phyloP scores from a whole-genome alignment of 2,113 vertebrate genomes.

The Pseudorasbora parva region DNA sequence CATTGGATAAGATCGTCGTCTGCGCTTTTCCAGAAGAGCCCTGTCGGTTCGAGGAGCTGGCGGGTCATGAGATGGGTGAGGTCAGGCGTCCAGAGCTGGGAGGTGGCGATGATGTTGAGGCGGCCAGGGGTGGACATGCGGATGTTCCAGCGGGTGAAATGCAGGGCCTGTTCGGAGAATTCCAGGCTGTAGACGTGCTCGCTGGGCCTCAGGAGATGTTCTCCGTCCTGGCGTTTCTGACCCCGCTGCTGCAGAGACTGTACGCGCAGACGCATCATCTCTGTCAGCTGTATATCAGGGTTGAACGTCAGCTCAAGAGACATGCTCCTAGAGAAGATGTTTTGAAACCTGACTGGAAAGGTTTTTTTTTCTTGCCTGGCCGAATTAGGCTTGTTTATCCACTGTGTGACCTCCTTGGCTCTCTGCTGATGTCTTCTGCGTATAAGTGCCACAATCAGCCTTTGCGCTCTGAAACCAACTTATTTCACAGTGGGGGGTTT shows the following conservation, averaged over 20 bases:
- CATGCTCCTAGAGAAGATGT: neutral
- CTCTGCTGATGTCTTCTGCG: neutral
- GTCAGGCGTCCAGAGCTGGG: slow-evolving; percentile 92
- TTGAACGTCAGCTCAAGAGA: slow-evolving; percentile 73
- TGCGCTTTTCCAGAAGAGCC: slow-evolving; percentile 85
- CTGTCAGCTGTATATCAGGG: slow-evolving; percentile 79
- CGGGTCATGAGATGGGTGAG: slow-evolving; percentile 92
- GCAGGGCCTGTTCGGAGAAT: slow-evolving; percentile 79
- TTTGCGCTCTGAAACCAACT: slow-evolving; percentile 13
- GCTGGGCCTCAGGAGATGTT: slow-evolving; percentile 81
- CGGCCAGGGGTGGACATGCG: slow-evolving; percentile 76
- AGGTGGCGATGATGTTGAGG: slow-evolving; percentile 84
- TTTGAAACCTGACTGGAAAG: slow-evolving; percentile 1
- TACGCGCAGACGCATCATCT: slow-evolving; percentile 82
- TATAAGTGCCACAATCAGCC: neutral
- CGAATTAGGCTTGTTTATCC: neutral
- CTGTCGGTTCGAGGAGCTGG: slow-evolving; percentile 89
- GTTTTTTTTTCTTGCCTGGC: neutral
- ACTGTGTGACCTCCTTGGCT: neutral
- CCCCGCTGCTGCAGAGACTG: slow-evolving; percentile 81
- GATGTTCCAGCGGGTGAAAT: slow-evolving; percentile 82
- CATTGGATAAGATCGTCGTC: slow-evolving; percentile 78
- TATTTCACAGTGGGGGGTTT: slow-evolving; percentile 10
- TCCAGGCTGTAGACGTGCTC: slow-evolving; percentile 85
- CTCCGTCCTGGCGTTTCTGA: slow-evolving; percentile 83